phyloP scores from a whole-genome alignment of 2,888 invertebrate genomes.

The Piscicola geometra region DNA sequence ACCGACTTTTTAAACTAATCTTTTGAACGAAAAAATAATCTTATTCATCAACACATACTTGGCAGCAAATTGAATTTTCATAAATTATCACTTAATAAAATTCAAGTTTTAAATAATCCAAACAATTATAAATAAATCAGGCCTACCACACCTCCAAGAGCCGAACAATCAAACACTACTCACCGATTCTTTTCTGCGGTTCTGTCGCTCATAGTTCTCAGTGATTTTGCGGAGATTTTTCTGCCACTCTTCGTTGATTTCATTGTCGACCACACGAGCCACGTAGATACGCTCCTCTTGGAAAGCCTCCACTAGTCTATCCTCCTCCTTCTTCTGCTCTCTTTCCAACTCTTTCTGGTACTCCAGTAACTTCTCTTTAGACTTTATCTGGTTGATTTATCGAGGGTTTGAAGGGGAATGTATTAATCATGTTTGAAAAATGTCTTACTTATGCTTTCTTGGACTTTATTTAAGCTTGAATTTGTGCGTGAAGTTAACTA shows the following conservation, averaged over 20 bases:
- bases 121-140: background rate
- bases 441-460: too few species aligned
- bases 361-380: conserved; percentile 49
- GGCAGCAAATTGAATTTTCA: too few species aligned
- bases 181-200: conserved; percentile 14
- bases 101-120: background rate
- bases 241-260: conserved; percentile 68
- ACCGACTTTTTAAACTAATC: too few species aligned
- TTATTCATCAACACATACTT: too few species aligned
- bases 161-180: background rate
- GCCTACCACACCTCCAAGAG: background rate
- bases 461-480: too few species aligned
- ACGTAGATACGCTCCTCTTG: conserved; percentile 61
- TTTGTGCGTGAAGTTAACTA: too few species aligned
- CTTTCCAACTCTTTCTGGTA: conserved; percentile 53
- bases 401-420: background rate
- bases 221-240: conserved; percentile 51
- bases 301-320: conserved; percentile 49
- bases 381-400: conserved; percentile 1
- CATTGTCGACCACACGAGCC: conserved; percentile 80
- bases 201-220: conserved; percentile 47
- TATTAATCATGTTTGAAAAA: background rate
- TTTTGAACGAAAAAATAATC: too few species aligned
- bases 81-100: too few species aligned
- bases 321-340: conserved; percentile 52